Base-by-base conservation (phyloP, 2,113 vertebrate species). In the Calonectris borealis region DNA sequence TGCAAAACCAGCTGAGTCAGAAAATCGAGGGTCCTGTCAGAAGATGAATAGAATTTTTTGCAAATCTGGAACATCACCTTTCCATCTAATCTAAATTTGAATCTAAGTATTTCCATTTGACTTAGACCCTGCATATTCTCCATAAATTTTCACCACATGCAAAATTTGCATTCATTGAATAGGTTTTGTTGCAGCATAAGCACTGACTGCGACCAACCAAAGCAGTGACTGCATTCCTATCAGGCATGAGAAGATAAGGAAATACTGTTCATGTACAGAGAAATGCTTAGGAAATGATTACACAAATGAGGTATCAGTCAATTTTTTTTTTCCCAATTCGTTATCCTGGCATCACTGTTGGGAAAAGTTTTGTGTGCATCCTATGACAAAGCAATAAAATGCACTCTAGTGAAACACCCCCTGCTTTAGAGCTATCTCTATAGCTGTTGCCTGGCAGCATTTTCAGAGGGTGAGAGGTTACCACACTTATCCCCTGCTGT, bases 391-490 rank as follows among this genome's bases (percentile, higher is more conserved):
- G 58, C 51, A 69, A 20, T 51, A 54, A 95, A 76, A 61, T 17
- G 15, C 29, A 52, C 2, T 1, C 13, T 4, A 64, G 48, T 18
- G 42, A 85, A 80, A 87, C 15, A 52, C 4, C 2, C 11, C 5
- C 44, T 42, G 18, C 49, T 85, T 93, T 52, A 51, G 31, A 86
- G 25, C 44, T 68, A 4, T 29, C 44, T 52, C 57, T 68, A 54
- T 24, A 65, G 82, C 62, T 65, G 81, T 80, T 93, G 71, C 62
- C 55, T 86, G 86, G 87, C 78, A 97, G 94, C 46, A 14, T 86
- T 89, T 89, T 87, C 84, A 92, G 70, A 92, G 85, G 80, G 68
- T 64, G 17, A 94, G 91, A 95, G 60, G 93, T 96, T 96, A 91
- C 91, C 66, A 88, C 90, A 75, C 75, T 96, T 88, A 60, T 32